These are phyloP conservation scores for Acanthosepion lycidas DNA, from an alignment of 2,888 invertebrate genomes.

Conservation along the genomic window DNA sequence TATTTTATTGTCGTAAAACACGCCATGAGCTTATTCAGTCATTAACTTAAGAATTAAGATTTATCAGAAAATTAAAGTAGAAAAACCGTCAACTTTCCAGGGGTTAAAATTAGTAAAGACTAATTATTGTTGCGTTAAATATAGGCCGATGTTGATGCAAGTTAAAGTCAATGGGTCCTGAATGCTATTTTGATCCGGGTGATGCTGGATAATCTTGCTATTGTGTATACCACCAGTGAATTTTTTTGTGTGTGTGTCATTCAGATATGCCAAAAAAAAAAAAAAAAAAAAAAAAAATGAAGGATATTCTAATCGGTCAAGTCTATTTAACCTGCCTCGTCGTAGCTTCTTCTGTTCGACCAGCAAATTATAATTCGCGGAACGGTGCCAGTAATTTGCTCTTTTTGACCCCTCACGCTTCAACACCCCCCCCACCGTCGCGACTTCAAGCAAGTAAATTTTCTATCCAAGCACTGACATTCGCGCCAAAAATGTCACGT, in stretches of 20 bases:
- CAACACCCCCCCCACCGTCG: background rate
- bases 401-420: background rate
- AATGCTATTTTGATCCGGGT: background rate
- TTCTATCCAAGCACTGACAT: background rate
- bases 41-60: no score
- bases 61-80: no score
- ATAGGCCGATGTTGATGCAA: background rate
- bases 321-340: background rate
- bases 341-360: background rate
- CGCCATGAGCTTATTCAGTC: no score
- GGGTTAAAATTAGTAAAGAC: background rate
- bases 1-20: no score
- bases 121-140: background rate
- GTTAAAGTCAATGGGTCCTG: background rate
- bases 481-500: conserved; percentile 18
- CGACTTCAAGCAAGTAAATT: background rate
- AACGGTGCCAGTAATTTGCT: background rate
- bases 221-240: background rate
- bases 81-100: no score
- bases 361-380: background rate
- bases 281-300: background rate
- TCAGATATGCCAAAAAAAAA: background rate
- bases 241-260: background rate
- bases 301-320: background rate
- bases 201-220: background rate